Percentiles rank a stretch among this genome's conserved stretches.
Evolutionary conservation across 1,140 invertebrate species (phyloP).

Genomic region (Nasonia giraulti): DNA sequence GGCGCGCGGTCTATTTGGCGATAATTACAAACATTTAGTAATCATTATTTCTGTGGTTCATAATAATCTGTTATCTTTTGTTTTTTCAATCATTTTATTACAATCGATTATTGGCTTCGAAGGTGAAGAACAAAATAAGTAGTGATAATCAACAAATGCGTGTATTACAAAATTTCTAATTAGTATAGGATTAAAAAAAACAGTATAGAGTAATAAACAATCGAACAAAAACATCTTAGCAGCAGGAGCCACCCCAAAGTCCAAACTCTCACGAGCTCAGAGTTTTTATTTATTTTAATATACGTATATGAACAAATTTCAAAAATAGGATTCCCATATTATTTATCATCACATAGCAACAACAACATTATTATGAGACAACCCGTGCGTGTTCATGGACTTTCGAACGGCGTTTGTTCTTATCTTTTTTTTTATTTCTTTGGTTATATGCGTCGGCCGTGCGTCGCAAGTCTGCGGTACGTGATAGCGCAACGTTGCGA

Average conservation of each 20-base stretch:
- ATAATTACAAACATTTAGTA: slow-evolving; percentile 50
- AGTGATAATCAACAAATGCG: slow-evolving; percentile 49
- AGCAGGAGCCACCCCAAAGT: slow-evolving; percentile 51
- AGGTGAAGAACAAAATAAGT: slow-evolving; percentile 48
- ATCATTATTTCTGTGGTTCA: slow-evolving; percentile 23
- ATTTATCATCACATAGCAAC: not conserved
- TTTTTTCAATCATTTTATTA: slow-evolving; percentile 33
- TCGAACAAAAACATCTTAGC: slow-evolving; percentile 51
- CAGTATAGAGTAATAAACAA: slow-evolving; percentile 52
- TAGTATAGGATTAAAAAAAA: slow-evolving; percentile 47
- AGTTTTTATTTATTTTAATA: not conserved
- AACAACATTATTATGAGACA: not conserved
- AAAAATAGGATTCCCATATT: not conserved
- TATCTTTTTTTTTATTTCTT: slow-evolving; percentile 32
- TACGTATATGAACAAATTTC: not conserved
- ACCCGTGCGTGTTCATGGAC: slow-evolving; percentile 45
- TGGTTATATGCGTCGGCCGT: slow-evolving; percentile 22
- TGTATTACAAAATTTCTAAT: slow-evolving; percentile 50
- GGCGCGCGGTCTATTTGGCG: slow-evolving; percentile 14
- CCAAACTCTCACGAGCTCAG: slow-evolving; percentile 46
- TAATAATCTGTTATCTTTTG: slow-evolving; percentile 5
- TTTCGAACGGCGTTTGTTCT: slow-evolving; percentile 48
- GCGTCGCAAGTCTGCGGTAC: slow-evolving; percentile 26
- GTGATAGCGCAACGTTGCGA: slow-evolving; percentile 22
- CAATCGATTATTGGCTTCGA: slow-evolving; percentile 43